phyloP scores from a whole-genome alignment of 2,888 invertebrate genomes.

The Escarpia spicata region DNA sequence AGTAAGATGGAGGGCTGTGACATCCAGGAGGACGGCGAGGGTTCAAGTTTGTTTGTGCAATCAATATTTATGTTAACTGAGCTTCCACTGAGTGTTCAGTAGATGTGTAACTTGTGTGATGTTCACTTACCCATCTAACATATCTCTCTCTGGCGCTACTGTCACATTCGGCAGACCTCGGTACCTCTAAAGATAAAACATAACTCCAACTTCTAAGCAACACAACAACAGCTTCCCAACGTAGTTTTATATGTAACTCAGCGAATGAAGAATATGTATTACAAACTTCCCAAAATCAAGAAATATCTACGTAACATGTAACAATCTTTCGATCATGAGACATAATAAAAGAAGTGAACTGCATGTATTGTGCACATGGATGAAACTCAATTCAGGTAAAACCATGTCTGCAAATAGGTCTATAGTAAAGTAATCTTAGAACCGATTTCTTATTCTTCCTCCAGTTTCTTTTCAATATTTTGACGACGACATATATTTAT shows the following conservation, averaged over 20 bases:
- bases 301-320: background rate
- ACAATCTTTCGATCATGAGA: background rate
- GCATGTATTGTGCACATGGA: background rate
- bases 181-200: conserved; percentile 48
- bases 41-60: too few species aligned
- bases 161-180: conserved; percentile 57
- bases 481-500: too few species aligned
- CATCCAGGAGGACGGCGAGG: too few species aligned
- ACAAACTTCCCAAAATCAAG: background rate
- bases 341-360: background rate
- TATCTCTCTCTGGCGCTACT: conserved; percentile 45
- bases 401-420: background rate
- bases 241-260: background rate
- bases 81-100: background rate
- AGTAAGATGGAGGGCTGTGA: too few species aligned
- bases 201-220: background rate
- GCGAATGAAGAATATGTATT: background rate
- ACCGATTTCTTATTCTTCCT: background rate
- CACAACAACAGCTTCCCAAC: background rate
- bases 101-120: background rate
- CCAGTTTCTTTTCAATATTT: background rate
- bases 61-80: background rate
- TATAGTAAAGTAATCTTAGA: background rate
- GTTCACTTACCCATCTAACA: conserved; percentile 24
- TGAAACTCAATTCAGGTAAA: background rate